Base-by-base conservation (phyloP, 2,888 invertebrate genomes). In the Seira sanloemensis region DNA sequence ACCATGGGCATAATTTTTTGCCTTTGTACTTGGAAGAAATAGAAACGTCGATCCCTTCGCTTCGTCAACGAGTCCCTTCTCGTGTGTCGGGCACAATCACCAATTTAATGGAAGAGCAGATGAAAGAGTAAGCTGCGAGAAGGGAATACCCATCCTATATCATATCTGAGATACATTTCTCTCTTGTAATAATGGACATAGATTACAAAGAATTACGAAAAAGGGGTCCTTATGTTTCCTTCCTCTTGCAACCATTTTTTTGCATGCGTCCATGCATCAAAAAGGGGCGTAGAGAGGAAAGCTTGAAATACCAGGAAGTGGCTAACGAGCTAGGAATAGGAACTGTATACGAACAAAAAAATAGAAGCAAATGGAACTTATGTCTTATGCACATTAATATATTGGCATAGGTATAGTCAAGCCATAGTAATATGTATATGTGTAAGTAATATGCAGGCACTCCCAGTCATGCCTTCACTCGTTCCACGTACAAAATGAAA, bases 191-290 rank as follows among this genome's bases (percentile, higher is more conserved):
- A 50, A 50, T 50, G 50, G 50, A 7, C 50, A 50, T 50, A 18
- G 12, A 50, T 12, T 7, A 16, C 50, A 50, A 50, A 50, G n/a
- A n/a, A n/a, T n/a, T n/a, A n/a, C n/a, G n/a, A 50, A 50, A 68
- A 69, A 25, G 27, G 78, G n/a, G 72, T 66, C 79, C 79, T 72
- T 73, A 21, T 73, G 79, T 67, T 50, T 79, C 66, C 67, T 66
- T 66, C 54, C 79, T 67, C 26, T 62, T 26, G 62, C 65, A 46
- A 46, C 37, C 66, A 23, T 75, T 27, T 75, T 71, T 71, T 79
- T 79, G 79, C 73, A 79, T 79, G 79, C 79, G 73, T 79, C 79
- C 72, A 66, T 73, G 79, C 72, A 72, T 79, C 58, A 79, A 76
- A 78, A 79, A 50, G 50, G 78, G 79, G 79, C 67, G 79, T 79